phyloP scores from a whole-genome alignment of 2,113 vertebrate species.

The Charina bottae region DNA sequence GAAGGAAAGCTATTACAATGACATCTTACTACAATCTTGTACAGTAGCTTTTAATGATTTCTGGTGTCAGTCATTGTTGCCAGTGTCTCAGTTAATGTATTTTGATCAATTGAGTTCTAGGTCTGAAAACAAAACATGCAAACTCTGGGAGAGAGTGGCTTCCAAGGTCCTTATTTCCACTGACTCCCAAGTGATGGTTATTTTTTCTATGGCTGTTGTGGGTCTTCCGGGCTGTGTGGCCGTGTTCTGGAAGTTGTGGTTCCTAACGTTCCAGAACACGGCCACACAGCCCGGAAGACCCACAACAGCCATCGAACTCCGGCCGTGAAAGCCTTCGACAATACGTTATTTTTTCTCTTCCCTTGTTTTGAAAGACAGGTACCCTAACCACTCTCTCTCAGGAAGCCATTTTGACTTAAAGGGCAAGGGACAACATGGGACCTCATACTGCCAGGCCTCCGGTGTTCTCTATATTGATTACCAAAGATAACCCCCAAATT shows the following conservation, averaged over 20 bases:
- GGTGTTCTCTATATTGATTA: neutral
- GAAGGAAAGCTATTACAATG: neutral
- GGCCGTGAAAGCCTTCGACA: no score
- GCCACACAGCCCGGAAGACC: no score
- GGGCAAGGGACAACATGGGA: neutral
- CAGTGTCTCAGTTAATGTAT: neutral
- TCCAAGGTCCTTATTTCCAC: neutral
- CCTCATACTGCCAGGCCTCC: neutral
- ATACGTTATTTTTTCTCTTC: neutral
- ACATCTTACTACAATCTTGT: neutral
- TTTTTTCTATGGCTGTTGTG: no score
- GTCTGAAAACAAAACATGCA: neutral
- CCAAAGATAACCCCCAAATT: conserved; percentile 10
- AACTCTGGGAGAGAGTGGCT: neutral
- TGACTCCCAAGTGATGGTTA: neutral
- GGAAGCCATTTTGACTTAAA: neutral
- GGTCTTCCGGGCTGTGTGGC: no score
- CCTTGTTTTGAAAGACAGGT: neutral
- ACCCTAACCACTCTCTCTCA: neutral
- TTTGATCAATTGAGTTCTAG: neutral
- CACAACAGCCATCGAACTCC: no score
- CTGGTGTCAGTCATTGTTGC: neutral
- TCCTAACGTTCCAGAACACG: no score
- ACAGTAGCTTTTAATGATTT: neutral
- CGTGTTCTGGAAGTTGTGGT: no score